Evolutionary conservation across 2,888 invertebrate genomes (phyloP), one percentile per base, ranked within the genome.

Genomic region (Phlogophora meticulosa): DNA sequence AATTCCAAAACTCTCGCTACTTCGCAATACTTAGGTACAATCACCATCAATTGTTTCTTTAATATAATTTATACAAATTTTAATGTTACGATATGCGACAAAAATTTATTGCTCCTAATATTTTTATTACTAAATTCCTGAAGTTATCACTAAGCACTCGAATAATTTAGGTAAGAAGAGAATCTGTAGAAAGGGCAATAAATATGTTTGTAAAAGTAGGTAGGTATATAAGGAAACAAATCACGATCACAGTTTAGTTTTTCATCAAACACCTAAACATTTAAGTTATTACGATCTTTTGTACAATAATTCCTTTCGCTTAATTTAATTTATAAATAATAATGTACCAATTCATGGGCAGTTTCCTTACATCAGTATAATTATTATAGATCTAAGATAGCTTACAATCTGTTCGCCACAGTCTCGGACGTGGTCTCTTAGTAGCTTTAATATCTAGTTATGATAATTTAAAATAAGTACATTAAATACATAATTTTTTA

Each of bases 71-170:
- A 85, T 91, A 91, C 90, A 92, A 86, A 85, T 82, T 85, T 85
- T 80, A 57, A 69, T 55, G 82, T 87, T 85, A 89, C 92, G 94
- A 94, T 94, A 94, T 94, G 94, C 93, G 88, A 90, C 85, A 78
- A 75, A 71, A 73, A 84, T 80, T 93, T 94, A 93, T 94, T 94
- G 93, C 93, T 93, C 86, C 87, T 90, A 85, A 85, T 61, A 57
- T 83, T 84, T 60, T 84, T 60, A 62, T 83, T 83, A 52, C 72
- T 82, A 82, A 81, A 72, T 76, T 83, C 62, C 53, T 72, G 67
- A 72, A 69, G n/a, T 69, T 69, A 74, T 71, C 45, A 67, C 69
- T 82, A 73, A 73, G 70, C 70, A 80, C 70, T 78, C 72, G 62
- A 76, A 75, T 69, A 78, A 71, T 77, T 52, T 69, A 34, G 22